Percentiles rank a stretch among this genome's conserved stretches.
Evolutionary conservation across 2,797 vertebrate genomes (phyloP).

Genomic region (Adrianichthys oophorus): DNA sequence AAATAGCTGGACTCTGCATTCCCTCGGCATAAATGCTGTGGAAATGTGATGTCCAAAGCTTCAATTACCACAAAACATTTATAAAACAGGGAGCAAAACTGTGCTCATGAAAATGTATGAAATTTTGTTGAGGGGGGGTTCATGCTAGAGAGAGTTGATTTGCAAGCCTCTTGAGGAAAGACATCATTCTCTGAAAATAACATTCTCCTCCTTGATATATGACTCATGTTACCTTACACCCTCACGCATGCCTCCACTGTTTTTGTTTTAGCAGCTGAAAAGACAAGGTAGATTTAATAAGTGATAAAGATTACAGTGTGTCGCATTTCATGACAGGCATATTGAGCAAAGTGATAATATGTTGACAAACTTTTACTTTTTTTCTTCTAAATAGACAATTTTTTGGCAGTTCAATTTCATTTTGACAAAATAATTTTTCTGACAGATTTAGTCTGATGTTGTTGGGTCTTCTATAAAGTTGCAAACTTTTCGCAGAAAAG

Average conservation of each 20-base stretch:
- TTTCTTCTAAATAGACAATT: no score
- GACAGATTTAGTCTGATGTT: no score
- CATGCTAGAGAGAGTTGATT: neutral
- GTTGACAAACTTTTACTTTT: no score
- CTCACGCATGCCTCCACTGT: constrained; percentile 4
- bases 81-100: neutral
- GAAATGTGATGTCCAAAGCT: neutral
- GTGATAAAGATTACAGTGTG: neutral
- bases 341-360: no score
- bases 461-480: no score
- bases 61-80: neutral
- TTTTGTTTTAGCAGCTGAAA: neutral
- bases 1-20: neutral
- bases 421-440: no score
- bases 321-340: no score
- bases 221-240: constrained; percentile 20
- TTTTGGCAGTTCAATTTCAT: no score
- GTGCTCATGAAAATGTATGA: neutral
- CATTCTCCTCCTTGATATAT: constrained; percentile 11
- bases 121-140: constrained; percentile 1
- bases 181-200: constrained; percentile 26
- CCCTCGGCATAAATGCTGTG: neutral
- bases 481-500: no score
- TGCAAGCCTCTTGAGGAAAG: neutral
- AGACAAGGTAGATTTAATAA: neutral